These are phyloP conservation scores for Eristalis arbustorum DNA, from an alignment of 2,888 invertebrate species.

Conservation along the genomic window DNA sequence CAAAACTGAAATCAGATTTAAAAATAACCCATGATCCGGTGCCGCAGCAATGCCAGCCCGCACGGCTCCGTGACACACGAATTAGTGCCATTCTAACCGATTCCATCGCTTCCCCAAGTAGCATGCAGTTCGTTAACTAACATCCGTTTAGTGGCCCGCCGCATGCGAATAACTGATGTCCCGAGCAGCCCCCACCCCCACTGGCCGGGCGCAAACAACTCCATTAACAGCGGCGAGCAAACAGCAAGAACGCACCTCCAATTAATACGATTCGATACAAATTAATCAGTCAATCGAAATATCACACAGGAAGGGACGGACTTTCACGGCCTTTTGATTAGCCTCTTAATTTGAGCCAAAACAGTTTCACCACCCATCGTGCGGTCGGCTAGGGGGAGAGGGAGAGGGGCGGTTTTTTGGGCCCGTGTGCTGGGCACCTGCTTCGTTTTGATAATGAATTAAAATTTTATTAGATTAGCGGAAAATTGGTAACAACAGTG, in stretches of 20 bases:
- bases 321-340: constrained; percentile 4
- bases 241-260: constrained; percentile 9
- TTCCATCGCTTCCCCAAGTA: not conserved
- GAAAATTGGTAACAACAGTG: not conserved
- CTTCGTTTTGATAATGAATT: not conserved
- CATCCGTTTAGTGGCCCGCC: not conserved
- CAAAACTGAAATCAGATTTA: not conserved
- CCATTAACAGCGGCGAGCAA: constrained; percentile 1
- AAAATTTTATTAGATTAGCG: constrained; percentile 27
- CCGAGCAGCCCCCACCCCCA: not conserved
- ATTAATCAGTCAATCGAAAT: constrained; percentile 20
- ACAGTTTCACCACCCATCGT: constrained; percentile 8
- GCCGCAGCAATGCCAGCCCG: not conserved
- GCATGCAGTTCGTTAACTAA: constrained; percentile 12
- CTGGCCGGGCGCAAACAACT: not conserved
- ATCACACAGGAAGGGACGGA: not conserved
- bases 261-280: constrained; percentile 32
- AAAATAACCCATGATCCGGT: constrained; percentile 13
- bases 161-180: not conserved
- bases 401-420: no score
- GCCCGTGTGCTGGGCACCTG: constrained; percentile 10
- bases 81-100: constrained; percentile 14
- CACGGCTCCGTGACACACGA: constrained; percentile 2
- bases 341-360: not conserved
- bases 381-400: no score